Conservation (phyloP, 2,113 vertebrate species). For the Orthonyx spaldingii region DNA sequence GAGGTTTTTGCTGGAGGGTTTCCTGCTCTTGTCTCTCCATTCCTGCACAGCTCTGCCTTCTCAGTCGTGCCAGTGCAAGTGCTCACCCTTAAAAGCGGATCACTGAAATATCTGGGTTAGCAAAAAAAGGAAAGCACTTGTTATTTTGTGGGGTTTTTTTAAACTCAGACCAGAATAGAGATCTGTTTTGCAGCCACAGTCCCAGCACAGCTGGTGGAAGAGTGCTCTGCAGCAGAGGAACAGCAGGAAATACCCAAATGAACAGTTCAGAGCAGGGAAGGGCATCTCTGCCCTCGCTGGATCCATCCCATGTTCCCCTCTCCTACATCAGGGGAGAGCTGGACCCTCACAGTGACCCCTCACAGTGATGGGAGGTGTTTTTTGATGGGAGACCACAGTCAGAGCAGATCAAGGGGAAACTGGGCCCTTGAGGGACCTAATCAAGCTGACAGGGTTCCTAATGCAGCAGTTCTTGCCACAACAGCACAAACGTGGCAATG, state of each 20-base stretch:
- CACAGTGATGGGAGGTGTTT: background rate
- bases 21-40: background rate
- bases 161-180: background rate
- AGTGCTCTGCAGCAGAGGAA: background rate
- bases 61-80: background rate
- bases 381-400: background rate
- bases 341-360: background rate
- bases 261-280: background rate
- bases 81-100: background rate
- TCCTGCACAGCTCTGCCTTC: background rate
- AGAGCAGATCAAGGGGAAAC: background rate
- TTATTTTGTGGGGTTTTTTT: background rate
- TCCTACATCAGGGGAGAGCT: background rate
- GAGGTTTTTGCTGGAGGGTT: constrained; percentile 9
- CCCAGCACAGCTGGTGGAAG: background rate
- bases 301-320: background rate
- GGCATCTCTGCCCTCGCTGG: rapidly evolving
- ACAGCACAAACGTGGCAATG: background rate
- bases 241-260: background rate
- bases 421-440: background rate
- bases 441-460: background rate
- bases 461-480: background rate
- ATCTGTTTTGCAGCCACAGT: background rate
- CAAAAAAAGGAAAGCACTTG: background rate
- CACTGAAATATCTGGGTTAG: background rate